Evolutionary conservation across 2,888 invertebrate species (phyloP).

Genomic region (Hirtodrosophila duncani): DNA sequence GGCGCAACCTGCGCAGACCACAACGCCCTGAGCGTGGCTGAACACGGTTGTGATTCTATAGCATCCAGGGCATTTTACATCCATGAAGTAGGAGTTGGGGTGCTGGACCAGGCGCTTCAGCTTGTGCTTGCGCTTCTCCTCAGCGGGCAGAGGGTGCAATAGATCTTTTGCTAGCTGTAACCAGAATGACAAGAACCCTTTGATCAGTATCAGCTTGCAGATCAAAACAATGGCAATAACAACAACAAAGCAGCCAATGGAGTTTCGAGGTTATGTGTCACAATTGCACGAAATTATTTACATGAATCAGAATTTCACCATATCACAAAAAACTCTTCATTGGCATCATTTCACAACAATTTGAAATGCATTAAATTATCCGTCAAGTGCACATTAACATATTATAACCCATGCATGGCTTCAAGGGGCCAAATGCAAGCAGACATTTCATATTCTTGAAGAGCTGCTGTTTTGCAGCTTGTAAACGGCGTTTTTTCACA

Average conservation of each 20-base stretch:
- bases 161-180: slow-evolving; percentile 95
- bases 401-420: too few species aligned
- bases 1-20: slow-evolving; percentile 98
- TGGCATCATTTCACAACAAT: too few species aligned
- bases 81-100: slow-evolving; percentile 99
- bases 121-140: slow-evolving; percentile 97
- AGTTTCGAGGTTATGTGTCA: slow-evolving; percentile 34
- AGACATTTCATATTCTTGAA: too few species aligned
- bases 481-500: neutral
- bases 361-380: too few species aligned
- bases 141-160: slow-evolving; percentile 95
- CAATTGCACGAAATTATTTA: too few species aligned
- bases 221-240: slow-evolving; percentile 15
- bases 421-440: too few species aligned
- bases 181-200: neutral
- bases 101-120: slow-evolving; percentile 98
- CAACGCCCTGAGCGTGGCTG: slow-evolving; percentile 99
- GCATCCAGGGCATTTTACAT: slow-evolving; percentile 99
- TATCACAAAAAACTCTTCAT: too few species aligned
- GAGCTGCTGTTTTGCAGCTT: too few species aligned
- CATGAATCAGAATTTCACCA: too few species aligned
- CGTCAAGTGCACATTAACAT: too few species aligned
- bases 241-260: slow-evolving; percentile 16
- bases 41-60: slow-evolving; percentile 99
- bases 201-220: too few species aligned